phyloP scores from a whole-genome alignment of 1,140 invertebrate genomes.

The Drosophila guanche region DNA sequence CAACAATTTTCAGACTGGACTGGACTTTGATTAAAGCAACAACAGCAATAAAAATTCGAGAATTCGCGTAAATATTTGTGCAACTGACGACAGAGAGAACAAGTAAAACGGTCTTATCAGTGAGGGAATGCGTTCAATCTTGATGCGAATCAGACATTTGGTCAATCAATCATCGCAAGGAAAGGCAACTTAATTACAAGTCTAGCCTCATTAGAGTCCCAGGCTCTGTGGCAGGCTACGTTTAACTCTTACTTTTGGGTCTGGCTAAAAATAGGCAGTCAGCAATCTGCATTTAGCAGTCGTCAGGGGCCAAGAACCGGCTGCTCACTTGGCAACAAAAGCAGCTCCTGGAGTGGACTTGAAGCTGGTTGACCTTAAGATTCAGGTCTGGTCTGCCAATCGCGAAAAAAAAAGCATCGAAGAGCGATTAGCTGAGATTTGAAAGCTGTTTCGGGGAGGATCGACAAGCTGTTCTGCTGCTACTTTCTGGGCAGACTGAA shows the following conservation, averaged over 20 bases:
- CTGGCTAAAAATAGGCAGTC: constrained; percentile 41
- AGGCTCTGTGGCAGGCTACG: constrained; percentile 41
- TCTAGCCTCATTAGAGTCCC: constrained; percentile 34
- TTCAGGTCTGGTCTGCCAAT: constrained; percentile 29
- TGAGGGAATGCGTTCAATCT: constrained; percentile 37
- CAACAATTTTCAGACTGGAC: constrained; percentile 31
- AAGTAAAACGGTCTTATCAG: constrained; percentile 27
- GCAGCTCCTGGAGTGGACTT: not conserved
- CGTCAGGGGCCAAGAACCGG: constrained; percentile 28
- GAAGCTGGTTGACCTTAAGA: constrained; percentile 64
- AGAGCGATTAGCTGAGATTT: constrained; percentile 16
- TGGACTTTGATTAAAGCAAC: constrained; percentile 32
- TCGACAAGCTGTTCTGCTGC: not conserved
- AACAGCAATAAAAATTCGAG: constrained; percentile 19
- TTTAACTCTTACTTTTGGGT: constrained; percentile 15
- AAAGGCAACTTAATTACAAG: constrained; percentile 38
- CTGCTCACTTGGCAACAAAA: constrained; percentile 38
- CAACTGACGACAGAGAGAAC: constrained; percentile 19
- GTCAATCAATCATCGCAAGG: constrained; percentile 43
- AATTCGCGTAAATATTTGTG: constrained; percentile 46
- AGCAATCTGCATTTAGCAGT: constrained; percentile 10
- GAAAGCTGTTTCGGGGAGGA: constrained; percentile 21
- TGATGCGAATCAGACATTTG: constrained; percentile 3
- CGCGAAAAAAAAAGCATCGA: constrained; percentile 24
- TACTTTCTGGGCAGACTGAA: not conserved